These are phyloP conservation scores for Microplitis demolitor DNA, from an alignment of 1,140 invertebrate genomes.

Conservation along the genomic window DNA sequence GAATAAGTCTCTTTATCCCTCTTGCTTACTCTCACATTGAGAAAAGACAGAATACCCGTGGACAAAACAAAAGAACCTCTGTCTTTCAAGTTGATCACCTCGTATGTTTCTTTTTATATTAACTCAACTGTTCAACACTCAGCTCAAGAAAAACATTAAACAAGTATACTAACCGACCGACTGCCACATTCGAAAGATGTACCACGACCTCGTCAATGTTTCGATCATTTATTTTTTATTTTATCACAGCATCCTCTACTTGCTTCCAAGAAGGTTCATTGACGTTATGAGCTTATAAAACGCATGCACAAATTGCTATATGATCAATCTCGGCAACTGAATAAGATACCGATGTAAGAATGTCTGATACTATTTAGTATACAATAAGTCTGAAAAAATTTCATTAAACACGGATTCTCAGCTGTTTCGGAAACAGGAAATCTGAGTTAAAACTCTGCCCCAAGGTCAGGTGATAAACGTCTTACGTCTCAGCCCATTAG, in stretches of 20 bases:
- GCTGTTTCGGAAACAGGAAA: constrained; percentile 8
- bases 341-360: not conserved
- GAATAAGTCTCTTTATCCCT: constrained; percentile 43
- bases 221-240: constrained; percentile 28
- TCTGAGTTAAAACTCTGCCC: constrained; percentile 5
- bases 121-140: not conserved
- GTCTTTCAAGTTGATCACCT: constrained; percentile 3
- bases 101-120: constrained; percentile 19
- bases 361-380: not conserved
- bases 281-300: not conserved
- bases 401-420: not conserved
- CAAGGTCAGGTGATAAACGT: constrained; percentile 7
- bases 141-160: constrained; percentile 1
- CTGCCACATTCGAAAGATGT: constrained; percentile 17
- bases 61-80: constrained; percentile 46
- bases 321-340: not conserved
- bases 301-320: not conserved
- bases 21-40: constrained; percentile 19
- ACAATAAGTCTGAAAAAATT: not conserved
- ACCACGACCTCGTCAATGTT: constrained; percentile 49
- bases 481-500: not conserved
- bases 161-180: not conserved
- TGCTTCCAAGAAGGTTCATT: constrained; percentile 24
- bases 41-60: constrained; percentile 11
- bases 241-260: constrained; percentile 7